Percentiles rank a stretch among this genome's conserved stretches.
phyloP scores from a whole-genome alignment of 2,888 invertebrate genomes.

The Drosophila antonietae region DNA sequence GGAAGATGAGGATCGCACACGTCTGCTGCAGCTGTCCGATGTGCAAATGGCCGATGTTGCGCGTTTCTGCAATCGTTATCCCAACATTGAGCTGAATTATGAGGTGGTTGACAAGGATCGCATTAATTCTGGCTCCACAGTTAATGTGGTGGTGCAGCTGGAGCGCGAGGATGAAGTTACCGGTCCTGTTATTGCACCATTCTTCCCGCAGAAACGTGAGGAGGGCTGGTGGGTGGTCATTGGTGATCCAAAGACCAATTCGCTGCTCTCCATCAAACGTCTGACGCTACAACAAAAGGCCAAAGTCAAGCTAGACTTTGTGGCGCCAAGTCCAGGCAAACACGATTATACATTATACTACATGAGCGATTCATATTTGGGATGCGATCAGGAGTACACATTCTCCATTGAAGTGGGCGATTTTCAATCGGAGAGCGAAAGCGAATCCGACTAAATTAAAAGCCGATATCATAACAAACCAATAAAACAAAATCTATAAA shows the following conservation, averaged over 20 bases:
- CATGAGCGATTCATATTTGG: slow-evolving; percentile 99
- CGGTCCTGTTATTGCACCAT: slow-evolving; percentile 98
- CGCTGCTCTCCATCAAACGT: slow-evolving; percentile 97
- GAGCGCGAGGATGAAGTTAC: slow-evolving; percentile 98
- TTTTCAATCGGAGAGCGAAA: slow-evolving; percentile 88
- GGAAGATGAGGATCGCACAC: slow-evolving; percentile 93
- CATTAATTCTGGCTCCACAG: slow-evolving; percentile 92
- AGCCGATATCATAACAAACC: slow-evolving; percentile 4
- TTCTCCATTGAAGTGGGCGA: slow-evolving; percentile 94
- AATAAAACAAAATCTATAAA: slow-evolving; percentile 24
- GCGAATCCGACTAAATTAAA: slow-evolving; percentile 86
- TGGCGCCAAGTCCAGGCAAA: slow-evolving; percentile 94
- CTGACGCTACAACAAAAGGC: slow-evolving; percentile 97
- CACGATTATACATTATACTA: slow-evolving; percentile 98
- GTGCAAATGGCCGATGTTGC: slow-evolving; percentile 99
- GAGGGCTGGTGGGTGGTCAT: slow-evolving; percentile 99
- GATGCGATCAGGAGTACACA: slow-evolving; percentile 99
- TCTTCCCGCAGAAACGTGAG: slow-evolving; percentile 97
- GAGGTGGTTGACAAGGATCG: slow-evolving; percentile 93
- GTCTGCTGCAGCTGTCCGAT: slow-evolving; percentile 91
- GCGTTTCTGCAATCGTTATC: slow-evolving; percentile 99
- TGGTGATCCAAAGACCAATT: slow-evolving; percentile 97
- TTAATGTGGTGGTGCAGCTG: slow-evolving; percentile 95
- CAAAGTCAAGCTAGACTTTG: slow-evolving; percentile 90
- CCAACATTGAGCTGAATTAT: slow-evolving; percentile 98